Percentiles rank a stretch among this genome's conserved stretches.
These are phyloP conservation scores for Strigops habroptila DNA, from an alignment of 2,113 vertebrate genomes.

Conservation along the genomic window DNA sequence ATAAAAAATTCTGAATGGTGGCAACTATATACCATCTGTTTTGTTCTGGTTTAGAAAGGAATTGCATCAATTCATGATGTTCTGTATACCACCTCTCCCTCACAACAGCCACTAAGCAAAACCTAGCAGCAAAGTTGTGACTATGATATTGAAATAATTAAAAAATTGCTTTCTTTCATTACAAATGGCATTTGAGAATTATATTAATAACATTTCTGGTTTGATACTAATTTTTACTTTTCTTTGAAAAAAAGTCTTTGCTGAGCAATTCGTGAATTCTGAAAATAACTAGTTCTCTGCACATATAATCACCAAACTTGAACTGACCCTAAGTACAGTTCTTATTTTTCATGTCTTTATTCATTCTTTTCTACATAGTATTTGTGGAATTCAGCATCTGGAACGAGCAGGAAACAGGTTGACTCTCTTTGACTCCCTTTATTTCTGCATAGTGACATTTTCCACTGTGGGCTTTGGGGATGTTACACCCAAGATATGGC, in stretches of 20 bases:
- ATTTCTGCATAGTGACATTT: constrained; percentile 90
- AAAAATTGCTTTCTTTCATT: neutral
- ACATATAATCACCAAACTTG: neutral
- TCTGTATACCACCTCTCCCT: neutral
- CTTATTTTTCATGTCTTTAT: constrained; percentile 43
- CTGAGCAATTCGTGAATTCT: neutral
- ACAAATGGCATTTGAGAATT: neutral
- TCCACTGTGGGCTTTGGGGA: constrained; percentile 89
- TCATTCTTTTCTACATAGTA: constrained; percentile 72
- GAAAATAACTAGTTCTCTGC: constrained; percentile 5
- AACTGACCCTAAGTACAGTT: neutral
- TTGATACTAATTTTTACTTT: neutral
- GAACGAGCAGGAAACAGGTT: constrained; percentile 83
- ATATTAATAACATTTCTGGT: neutral
- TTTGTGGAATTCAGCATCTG: constrained; percentile 87
- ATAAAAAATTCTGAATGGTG: constrained; percentile 1
- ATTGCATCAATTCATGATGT: neutral
- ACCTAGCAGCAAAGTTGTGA: neutral
- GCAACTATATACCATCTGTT: constrained; percentile 29
- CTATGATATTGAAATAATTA: neutral
- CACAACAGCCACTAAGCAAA: constrained; percentile 18
- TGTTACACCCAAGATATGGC: constrained; percentile 85
- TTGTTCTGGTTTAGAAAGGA: constrained; percentile 28
- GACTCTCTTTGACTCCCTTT: constrained; percentile 85
- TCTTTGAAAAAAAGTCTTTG: neutral